These are phyloP conservation scores for Pelobates fuscus DNA, from an alignment of 2,113 vertebrate genomes.

Conservation along the genomic window DNA sequence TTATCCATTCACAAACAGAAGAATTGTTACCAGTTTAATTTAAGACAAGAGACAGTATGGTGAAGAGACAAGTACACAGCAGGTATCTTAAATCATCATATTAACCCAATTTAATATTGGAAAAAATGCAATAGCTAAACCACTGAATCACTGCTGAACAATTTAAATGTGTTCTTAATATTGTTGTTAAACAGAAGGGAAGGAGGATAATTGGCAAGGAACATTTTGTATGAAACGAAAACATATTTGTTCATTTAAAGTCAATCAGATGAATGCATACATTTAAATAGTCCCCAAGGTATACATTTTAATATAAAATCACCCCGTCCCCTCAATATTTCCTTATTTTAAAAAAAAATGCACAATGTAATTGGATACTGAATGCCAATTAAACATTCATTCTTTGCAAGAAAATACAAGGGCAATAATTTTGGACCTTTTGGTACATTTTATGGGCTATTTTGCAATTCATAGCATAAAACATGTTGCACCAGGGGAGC, in stretches of 20 bases:
- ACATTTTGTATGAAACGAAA: constrained; percentile 27
- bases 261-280: constrained; percentile 42
- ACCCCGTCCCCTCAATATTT: constrained; percentile 35
- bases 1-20: too few relatives aligned
- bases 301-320: constrained; percentile 26
- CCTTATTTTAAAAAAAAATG: constrained; percentile 14
- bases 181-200: constrained; percentile 21
- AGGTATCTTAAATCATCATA: constrained; percentile 18
- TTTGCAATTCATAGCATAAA: constrained; percentile 47
- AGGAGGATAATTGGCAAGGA: constrained; percentile 28
- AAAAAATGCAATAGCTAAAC: neutral
- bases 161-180: constrained; percentile 28
- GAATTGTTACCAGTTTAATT: neutral
- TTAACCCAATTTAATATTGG: constrained; percentile 8
- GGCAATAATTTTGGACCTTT: constrained; percentile 40
- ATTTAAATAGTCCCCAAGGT: constrained; percentile 31
- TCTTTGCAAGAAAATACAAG: constrained; percentile 42
- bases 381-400: constrained; percentile 38
- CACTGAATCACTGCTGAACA: constrained; percentile 7
- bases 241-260: constrained; percentile 42
- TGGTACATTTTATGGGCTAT: constrained; percentile 27
- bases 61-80: neutral
- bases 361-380: constrained; percentile 43
- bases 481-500: constrained; percentile 46
- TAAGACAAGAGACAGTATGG: neutral